Evolutionary conservation across 1,140 invertebrate species (phyloP).

Genomic region (Mizuhopecten yessoensis): DNA sequence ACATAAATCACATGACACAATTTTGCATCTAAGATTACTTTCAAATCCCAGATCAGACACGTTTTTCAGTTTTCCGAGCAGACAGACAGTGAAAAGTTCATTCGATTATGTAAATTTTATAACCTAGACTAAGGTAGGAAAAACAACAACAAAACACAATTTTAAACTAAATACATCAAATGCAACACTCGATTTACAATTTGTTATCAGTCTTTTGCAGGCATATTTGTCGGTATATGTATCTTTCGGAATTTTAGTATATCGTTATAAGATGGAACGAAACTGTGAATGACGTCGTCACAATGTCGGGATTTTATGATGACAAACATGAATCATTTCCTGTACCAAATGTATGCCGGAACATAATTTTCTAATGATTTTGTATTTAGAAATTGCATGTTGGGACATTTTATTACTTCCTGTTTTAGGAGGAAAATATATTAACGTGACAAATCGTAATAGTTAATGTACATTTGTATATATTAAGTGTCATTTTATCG

Average conservation of each 20-base stretch:
- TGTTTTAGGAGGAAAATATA: not conserved
- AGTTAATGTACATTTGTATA: not conserved
- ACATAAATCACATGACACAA: not conserved
- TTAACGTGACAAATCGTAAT: not conserved
- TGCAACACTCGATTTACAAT: not conserved
- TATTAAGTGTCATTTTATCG: not conserved
- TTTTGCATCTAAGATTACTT: not conserved
- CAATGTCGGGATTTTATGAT: not conserved
- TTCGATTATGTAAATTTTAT: not conserved
- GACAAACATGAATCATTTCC: not conserved
- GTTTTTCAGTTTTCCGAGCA: not conserved
- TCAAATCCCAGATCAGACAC: not conserved
- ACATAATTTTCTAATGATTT: not conserved
- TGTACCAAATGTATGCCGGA: not conserved
- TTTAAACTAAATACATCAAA: not conserved
- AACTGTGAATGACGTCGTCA: not conserved
- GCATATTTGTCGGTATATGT: not conserved
- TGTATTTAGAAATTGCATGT: not conserved
- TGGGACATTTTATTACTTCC: not conserved
- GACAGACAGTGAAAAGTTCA: not conserved
- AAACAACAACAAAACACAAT: too few species aligned
- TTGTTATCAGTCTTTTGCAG: not conserved
- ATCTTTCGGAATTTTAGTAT: not conserved
- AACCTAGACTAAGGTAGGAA: too few species aligned
- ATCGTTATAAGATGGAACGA: not conserved